Evolutionary conservation across 1,140 invertebrate species (phyloP).

Genomic region (Rhagoletis zephyria): DNA sequence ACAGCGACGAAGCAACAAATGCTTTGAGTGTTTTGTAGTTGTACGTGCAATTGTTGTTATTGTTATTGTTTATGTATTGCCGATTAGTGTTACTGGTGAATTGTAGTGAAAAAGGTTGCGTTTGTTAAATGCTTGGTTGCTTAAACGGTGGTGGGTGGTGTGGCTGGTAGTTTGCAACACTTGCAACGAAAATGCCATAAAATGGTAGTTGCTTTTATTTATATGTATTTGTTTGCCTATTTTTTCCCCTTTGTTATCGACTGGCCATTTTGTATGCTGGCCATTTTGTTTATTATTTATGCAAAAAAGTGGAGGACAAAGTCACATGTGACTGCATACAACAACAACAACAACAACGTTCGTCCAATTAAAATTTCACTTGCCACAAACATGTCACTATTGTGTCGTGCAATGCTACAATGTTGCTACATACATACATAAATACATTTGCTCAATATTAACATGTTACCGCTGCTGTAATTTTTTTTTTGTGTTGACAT

Average conservation of each 20-base stretch:
- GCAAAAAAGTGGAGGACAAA: neutral
- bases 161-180: neutral
- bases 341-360: neutral
- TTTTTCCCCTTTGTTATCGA: neutral
- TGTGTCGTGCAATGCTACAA: neutral
- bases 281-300: neutral
- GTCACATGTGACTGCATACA: neutral
- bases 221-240: too few relatives aligned
- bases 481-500: neutral
- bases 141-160: neutral
- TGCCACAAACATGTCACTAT: conserved; percentile 38
- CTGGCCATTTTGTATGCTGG: neutral
- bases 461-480: conserved; percentile 20
- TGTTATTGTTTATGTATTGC: neutral
- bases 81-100: neutral
- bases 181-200: too few relatives aligned
- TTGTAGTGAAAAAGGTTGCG: neutral
- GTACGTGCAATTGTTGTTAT: neutral
- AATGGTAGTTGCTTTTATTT: too few relatives aligned
- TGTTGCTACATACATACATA: neutral
- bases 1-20: neutral
- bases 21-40: neutral
- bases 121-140: neutral
- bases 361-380: conserved; percentile 39
- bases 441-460: conserved; percentile 38